Conservation (phyloP, 2,113 vertebrate species). For the Brachyhypopomus gauderio region DNA sequence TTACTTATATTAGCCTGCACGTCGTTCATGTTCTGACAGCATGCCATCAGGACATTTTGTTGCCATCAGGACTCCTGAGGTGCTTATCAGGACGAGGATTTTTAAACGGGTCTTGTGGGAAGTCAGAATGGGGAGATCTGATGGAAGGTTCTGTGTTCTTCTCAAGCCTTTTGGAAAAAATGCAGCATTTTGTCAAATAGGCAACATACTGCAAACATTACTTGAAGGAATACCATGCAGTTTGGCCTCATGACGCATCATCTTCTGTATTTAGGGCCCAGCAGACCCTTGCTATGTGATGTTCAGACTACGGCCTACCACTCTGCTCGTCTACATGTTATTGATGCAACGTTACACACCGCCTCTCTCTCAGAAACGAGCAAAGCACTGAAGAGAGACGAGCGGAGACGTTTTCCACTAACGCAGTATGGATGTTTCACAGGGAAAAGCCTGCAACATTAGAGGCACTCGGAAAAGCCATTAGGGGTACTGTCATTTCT, state of each 20-base stretch:
- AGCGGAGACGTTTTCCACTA: neutral
- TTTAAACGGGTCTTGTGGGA: neutral
- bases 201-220: neutral
- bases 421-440: slow-evolving; percentile 28
- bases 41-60: neutral
- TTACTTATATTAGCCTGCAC: neutral
- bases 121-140: neutral
- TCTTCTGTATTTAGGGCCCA: neutral
- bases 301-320: slow-evolving; percentile 32
- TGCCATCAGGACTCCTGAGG: neutral
- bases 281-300: neutral
- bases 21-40: neutral
- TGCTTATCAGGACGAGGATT: neutral
- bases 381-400: neutral
- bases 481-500: no score
- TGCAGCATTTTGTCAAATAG: neutral
- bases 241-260: neutral
- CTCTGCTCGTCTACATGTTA: slow-evolving; percentile 27
- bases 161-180: neutral
- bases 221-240: no score
- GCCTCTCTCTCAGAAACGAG: neutral
- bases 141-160: no score
- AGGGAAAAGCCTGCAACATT: no score
- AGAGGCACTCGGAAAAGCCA: no score
- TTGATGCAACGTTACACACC: slow-evolving; percentile 9